Evolutionary conservation across 2,113 vertebrate species (phyloP).

Genomic region (Phasianus colchicus): DNA sequence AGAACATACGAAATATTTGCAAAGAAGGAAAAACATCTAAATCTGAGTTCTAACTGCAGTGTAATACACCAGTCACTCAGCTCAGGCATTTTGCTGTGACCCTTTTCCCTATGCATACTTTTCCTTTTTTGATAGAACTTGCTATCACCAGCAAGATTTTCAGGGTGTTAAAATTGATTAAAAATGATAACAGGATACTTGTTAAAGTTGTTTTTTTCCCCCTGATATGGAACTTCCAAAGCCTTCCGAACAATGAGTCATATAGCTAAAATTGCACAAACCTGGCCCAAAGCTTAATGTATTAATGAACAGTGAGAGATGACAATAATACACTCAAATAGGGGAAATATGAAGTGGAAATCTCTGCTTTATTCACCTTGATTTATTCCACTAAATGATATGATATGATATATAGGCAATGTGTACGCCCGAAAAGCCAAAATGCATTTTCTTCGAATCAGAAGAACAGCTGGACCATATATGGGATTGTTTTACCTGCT

Average conservation of each 20-base stretch:
- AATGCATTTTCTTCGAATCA: neutral
- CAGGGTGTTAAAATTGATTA: slow-evolving; percentile 16
- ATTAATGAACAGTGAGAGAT: neutral
- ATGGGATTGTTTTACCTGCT: neutral
- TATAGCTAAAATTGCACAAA: neutral
- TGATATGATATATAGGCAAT: neutral
- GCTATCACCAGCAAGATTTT: slow-evolving; percentile 11
- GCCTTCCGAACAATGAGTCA: slow-evolving; percentile 10
- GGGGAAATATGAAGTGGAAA: neutral
- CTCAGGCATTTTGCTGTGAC: neutral
- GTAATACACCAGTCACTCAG: neutral
- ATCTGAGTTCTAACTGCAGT: neutral
- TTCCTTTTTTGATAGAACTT: neutral
- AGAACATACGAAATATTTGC: neutral
- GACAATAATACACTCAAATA: slow-evolving; percentile 4
- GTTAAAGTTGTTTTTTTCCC: neutral
- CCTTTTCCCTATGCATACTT: neutral
- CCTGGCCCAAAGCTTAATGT: neutral
- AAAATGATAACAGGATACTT: neutral
- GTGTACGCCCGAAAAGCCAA: neutral
- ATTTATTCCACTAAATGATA: neutral
- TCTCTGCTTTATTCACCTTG: slow-evolving; percentile 1
- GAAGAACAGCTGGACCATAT: neutral
- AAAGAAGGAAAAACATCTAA: neutral
- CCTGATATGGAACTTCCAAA: slow-evolving; percentile 32